Evolutionary conservation across 2,888 invertebrate genomes (phyloP), one percentile per base, ranked within the genome.

Genomic region (Iphiclides podalirius): DNA sequence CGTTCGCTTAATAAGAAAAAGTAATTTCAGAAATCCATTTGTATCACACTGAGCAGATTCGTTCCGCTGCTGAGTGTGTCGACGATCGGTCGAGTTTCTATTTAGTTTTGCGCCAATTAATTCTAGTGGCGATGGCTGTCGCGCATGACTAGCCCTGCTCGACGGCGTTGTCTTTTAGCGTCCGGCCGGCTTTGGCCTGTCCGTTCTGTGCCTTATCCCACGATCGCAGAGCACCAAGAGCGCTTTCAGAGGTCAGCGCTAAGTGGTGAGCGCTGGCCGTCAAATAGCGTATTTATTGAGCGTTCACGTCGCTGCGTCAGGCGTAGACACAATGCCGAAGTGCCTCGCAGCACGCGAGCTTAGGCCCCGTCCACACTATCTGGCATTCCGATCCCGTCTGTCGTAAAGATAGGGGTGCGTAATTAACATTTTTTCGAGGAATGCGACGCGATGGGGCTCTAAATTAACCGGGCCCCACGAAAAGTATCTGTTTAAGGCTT

Each of bases 271-370:
- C 59, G 62, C 52, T 52, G 49, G 63, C 66, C 67, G 65, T 73
- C 74, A 69, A 72, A 69, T 63, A 6, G 68, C 67, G 68, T 76
- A 78, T 82, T 81, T 79, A 78, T 79, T 72, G 67, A 65, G 59
- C 70, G 66, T 75, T 70, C 67, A 66, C 65, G 67, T n/a, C n/a
- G n/a, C n/a, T n/a, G n/a, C n/a, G n/a, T 67, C 60, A 52, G 57
- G 52, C 60, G 53, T 52, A 64, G 67, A 70, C 66, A n/a, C n/a
- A 60, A 59, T 12, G 26, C 64, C 61, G 66, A 78, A 79, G 72
- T 72, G 72, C 72, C 61, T 47, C 41, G 40, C 41, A 61, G 55
- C 82, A 83, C 79, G 82, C 82, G 55, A 80, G 37, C 37, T 58
- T 47, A 57, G 55, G 55, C 41, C 50, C 37, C 47, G 55, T 55